Conservation (phyloP, 1,140 invertebrate genomes). For the Nasonia vitripennis region DNA sequence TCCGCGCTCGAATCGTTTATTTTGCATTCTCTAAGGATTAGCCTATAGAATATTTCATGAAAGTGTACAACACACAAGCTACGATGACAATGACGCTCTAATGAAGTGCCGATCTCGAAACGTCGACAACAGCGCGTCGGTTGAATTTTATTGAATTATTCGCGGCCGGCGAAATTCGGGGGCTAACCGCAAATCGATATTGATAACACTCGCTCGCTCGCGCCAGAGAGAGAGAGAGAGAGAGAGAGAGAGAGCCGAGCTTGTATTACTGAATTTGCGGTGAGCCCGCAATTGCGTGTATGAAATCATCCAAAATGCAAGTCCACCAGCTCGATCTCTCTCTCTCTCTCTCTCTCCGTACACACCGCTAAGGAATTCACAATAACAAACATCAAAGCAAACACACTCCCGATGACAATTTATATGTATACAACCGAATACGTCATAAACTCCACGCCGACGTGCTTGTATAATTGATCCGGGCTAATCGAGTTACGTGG, state of each 20-base stretch:
- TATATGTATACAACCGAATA: neutral
- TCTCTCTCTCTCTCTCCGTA: neutral
- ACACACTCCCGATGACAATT: neutral
- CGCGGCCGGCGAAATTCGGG: neutral
- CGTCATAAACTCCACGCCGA: too few relatives aligned
- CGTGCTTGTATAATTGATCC: too few relatives aligned
- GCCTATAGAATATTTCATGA: too few relatives aligned
- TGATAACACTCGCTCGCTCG: neutral
- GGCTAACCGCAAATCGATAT: neutral
- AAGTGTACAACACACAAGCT: too few relatives aligned
- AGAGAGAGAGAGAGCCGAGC: neutral
- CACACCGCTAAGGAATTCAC: neutral
- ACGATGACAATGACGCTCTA: too few relatives aligned
- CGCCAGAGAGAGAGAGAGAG: neutral
- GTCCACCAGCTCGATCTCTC: too few relatives aligned
- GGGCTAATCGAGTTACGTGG: too few relatives aligned
- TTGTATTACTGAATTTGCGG: neutral
- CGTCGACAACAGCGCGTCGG: neutral
- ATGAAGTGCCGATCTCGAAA: too few relatives aligned
- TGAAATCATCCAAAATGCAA: neutral
- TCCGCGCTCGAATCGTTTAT: too few relatives aligned
- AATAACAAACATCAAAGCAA: conserved; percentile 4
- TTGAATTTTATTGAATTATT: neutral
- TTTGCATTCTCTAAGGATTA: too few relatives aligned
- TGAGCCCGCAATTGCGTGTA: neutral